Evolutionary conservation across 2,113 vertebrate species (phyloP).

Genomic region (Vulpes lagopus): DNA sequence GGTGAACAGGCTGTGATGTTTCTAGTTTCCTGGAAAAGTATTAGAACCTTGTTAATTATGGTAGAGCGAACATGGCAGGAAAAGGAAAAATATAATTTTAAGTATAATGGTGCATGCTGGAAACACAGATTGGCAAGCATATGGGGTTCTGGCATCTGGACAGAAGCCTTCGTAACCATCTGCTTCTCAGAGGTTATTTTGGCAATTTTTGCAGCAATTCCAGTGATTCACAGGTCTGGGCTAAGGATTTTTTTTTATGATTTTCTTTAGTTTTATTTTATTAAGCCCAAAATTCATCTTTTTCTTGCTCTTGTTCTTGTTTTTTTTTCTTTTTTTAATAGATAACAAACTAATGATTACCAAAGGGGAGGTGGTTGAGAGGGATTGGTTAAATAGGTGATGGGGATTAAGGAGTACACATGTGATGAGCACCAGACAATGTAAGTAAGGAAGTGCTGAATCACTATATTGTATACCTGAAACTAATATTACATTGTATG

Average conservation of each 20-base stretch:
- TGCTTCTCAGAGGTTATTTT: slow-evolving; percentile 83
- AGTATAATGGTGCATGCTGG: slow-evolving; percentile 68
- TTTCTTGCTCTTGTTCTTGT: too few relatives aligned
- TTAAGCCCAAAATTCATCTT: not conserved
- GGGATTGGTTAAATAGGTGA: not conserved
- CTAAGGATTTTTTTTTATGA: slow-evolving; percentile 27
- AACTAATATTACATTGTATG: not conserved
- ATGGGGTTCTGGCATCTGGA: slow-evolving; percentile 78
- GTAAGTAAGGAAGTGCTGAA: not conserved
- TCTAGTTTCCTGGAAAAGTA: slow-evolving; percentile 61
- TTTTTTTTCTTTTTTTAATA: not conserved
- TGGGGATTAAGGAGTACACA: not conserved
- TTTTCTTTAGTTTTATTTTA: not conserved
- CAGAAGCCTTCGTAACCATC: slow-evolving; percentile 82
- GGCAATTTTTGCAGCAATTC: slow-evolving; percentile 75
- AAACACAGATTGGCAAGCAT: slow-evolving; percentile 79
- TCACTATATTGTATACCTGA: not conserved
- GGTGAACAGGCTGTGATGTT: not conserved
- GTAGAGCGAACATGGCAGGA: slow-evolving; percentile 67
- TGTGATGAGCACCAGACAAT: not conserved
- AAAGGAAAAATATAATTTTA: slow-evolving; percentile 73
- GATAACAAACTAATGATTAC: not conserved
- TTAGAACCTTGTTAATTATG: slow-evolving; percentile 73
- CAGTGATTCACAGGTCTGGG: slow-evolving; percentile 78
- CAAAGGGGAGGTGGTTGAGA: not conserved